Percentiles rank a stretch among this genome's conserved stretches.
phyloP scores from a whole-genome alignment of 2,797 vertebrate species.

The Macropus fuliginosus region DNA sequence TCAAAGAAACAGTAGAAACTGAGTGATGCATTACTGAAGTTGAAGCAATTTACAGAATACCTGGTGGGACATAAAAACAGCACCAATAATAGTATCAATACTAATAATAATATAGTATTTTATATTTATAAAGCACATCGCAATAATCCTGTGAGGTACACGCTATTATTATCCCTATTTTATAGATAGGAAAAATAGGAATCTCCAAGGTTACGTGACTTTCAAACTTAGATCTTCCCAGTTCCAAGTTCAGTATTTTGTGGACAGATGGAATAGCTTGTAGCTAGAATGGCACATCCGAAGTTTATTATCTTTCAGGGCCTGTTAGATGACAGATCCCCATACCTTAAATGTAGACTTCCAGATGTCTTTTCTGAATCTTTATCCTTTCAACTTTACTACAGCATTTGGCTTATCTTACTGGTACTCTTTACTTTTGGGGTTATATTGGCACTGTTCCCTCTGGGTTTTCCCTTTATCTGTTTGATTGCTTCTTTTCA shows the following conservation, averaged over 20 bases:
- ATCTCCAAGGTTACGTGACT: background rate
- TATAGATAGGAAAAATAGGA: background rate
- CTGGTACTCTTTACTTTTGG: no score
- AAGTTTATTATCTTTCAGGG: no score
- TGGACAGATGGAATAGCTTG: no score
- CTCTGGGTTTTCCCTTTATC: no score
- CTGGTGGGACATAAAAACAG: background rate
- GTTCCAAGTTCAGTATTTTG: background rate
- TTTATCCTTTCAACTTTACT: no score
- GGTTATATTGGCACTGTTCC: no score
- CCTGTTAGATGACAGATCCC: no score
- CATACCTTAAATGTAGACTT: no score
- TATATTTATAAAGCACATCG: background rate
- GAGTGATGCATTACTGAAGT: background rate
- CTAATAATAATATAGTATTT: background rate
- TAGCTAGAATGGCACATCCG: no score
- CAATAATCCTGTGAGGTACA: background rate
- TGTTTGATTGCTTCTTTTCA: no score
- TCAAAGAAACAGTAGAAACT: background rate
- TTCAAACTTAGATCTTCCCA: background rate
- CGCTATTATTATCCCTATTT: background rate
- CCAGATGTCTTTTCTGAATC: no score
- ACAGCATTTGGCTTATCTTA: no score
- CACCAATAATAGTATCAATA: background rate
- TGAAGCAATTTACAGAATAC: background rate